Evolutionary conservation across 2,888 invertebrate species (phyloP), one percentile per base, ranked within the genome.

Genomic region (Scaptomyza reducta): DNA sequence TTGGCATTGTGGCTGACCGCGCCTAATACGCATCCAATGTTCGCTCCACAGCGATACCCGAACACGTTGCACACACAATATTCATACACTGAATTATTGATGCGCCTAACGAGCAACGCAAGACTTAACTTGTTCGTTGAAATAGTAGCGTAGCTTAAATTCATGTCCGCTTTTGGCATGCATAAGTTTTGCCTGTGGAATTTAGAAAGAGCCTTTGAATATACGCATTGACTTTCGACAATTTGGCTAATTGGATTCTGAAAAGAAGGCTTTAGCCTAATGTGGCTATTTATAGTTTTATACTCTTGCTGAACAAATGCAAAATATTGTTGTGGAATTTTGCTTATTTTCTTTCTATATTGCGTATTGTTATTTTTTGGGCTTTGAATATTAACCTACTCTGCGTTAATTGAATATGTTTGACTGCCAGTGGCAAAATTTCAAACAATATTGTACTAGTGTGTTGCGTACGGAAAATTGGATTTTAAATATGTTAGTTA

Each of bases 231-330:
- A 49, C n/a, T n/a, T 56, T 58, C n/a, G 50, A 58, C 66, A 68
- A 82, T 87, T 82, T 87, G 57, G 73, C 68, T 84, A 87, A 82
- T 82, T 87, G 82, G 81, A 87, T 84, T 87, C 72, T 72, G 72
- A 31, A 42, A 61, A 40, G 16, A 2, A 22, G 1, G 13, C 13
- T 49, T 18, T 0, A 9, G 10, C 25, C 25, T 40, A 53, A 59
- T 46, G 14, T 18, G 9, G 1, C 53, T 51, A 66, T 65, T 61
- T 61, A 42, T 65, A 44, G 45, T 58, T 74, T 29, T 27, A 54
- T 22, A 46, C 55, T 25, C 14, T 38, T 73, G 50, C 33, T 51
- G 18, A 25, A 55, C n/a, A 53, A 46, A 56, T 53, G 14, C 50
- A 38, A 46, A 50, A 50, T 11, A 9, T 14, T 47, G 3, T 5